Base-by-base conservation (phyloP, 2,888 invertebrate species). In the Blastobasis adustella region DNA sequence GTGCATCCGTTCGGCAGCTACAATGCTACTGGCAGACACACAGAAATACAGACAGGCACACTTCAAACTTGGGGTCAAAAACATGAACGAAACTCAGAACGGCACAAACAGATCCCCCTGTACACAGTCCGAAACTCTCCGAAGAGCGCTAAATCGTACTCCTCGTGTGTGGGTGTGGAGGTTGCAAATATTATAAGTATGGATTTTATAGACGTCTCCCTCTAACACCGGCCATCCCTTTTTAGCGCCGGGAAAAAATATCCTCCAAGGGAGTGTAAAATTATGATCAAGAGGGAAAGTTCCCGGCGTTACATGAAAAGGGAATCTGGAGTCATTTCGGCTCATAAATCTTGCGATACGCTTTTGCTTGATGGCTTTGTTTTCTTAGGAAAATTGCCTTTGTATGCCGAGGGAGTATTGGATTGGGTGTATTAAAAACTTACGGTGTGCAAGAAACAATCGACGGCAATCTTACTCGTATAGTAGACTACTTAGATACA, bases 171-270 rank as follows among this genome's bases (percentile, higher is more conserved):
- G 87, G 65, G 82, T 71, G 80, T 73, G 70, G 78, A 82, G 83
- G 80, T 83, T 83, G 85, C 87, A 86, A 88, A 88, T 88, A 88
- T 88, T 85, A 88, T 85, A 87, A 87, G 87, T 88, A 88, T 88
- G 86, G 88, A 88, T 87, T 87, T 86, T 86, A 77, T 78, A 68
- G 69, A 66, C 66, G 58, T 82, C 80, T 69, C 80, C 59, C 66
- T 82, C 80, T 62, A 59, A 62, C 79, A 37, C 54, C 41, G 53
- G 49, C 65, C 70, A 63, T 78, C 77, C 73, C 76, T 67, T 68
- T 77, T 73, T 62, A 60, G 54, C 71, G 63, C 63, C 68, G 71
- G 73, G 80, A 85, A 83, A 82, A 85, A 83, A 82, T 79, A 79
- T 75, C 66, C 79, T 71, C 74, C 62, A 69, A 76, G 81, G 76